phyloP scores from a whole-genome alignment of 1,140 invertebrate genomes.

The Centruroides vittatus region DNA sequence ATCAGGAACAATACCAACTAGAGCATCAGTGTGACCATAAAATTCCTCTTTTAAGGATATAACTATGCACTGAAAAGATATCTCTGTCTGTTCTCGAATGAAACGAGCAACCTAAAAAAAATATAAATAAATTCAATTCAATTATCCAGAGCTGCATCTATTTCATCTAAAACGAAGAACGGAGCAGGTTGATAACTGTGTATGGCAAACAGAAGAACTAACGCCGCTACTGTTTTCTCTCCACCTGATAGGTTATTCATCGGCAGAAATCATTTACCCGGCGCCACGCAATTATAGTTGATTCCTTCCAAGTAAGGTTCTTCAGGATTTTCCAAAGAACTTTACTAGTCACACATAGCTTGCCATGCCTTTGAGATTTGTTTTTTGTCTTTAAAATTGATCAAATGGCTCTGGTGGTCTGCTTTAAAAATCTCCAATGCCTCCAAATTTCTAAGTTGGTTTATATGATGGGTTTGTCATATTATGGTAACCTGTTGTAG shows the following conservation, averaged over 20 bases:
- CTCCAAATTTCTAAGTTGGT: no score
- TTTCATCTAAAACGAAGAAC: slow-evolving; percentile 99
- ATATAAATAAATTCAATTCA: neutral
- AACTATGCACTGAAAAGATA: slow-evolving; percentile 85
- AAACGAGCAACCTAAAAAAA: slow-evolving; percentile 40
- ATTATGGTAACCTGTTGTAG: no score
- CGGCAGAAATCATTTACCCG: slow-evolving; percentile 93
- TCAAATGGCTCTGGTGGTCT: no score
- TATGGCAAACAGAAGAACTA: slow-evolving; percentile 93
- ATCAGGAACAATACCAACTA: slow-evolving; percentile 95
- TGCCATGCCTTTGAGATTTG: no score
- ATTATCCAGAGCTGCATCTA: slow-evolving; percentile 97
- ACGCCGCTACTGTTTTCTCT: slow-evolving; percentile 95
- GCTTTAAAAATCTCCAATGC: no score
- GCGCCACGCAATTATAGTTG: slow-evolving; percentile 97
- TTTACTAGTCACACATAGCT: no score
- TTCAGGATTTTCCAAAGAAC: slow-evolving; percentile 98
- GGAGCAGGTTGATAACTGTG: slow-evolving; percentile 96
- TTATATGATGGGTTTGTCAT: no score
- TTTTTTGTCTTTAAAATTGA: no score
- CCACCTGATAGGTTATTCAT: slow-evolving; percentile 98
- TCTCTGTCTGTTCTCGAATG: slow-evolving; percentile 38
- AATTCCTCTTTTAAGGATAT: slow-evolving; percentile 99
- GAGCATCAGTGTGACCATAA: slow-evolving; percentile 92
- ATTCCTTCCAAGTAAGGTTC: slow-evolving; percentile 96